Conservation (phyloP, 2,888 invertebrate species). For the Spisula subtruncata region DNA sequence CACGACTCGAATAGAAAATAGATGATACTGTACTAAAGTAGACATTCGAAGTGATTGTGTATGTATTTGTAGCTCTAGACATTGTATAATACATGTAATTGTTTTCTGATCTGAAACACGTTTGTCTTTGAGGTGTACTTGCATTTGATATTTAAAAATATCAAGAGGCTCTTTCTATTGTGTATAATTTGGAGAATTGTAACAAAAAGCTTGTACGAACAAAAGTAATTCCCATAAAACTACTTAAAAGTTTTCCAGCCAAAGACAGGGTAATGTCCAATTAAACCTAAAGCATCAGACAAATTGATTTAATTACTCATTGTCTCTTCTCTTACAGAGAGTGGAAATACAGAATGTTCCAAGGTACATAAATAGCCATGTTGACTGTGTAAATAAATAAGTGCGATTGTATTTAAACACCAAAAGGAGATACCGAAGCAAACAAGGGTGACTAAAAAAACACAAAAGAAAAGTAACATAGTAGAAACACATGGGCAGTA, state of each 20-base stretch:
- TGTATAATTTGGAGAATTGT: not conserved
- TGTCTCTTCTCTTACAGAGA: not conserved
- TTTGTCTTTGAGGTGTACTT: not conserved
- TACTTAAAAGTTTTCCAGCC: not conserved
- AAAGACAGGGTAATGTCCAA: conserved; percentile 12
- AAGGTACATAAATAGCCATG: not conserved
- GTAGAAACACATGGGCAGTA: too few relatives aligned
- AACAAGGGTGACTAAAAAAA: too few relatives aligned
- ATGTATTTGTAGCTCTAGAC: not conserved
- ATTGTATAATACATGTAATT: not conserved
- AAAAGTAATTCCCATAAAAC: not conserved
- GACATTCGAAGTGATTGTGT: not conserved
- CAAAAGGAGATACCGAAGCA: too few relatives aligned
- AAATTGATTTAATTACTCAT: conserved; percentile 10
- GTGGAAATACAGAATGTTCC: not conserved
- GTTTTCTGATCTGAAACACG: not conserved
- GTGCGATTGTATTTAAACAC: too few relatives aligned
- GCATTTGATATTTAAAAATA: not conserved
- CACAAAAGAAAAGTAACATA: too few relatives aligned
- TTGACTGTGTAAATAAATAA: too few relatives aligned
- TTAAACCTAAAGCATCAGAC: conserved; percentile 8
- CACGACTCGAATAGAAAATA: not conserved
- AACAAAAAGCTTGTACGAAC: too few relatives aligned
- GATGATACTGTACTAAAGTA: not conserved
- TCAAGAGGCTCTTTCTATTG: not conserved